These are phyloP conservation scores for Leptinotarsa texana DNA, from an alignment of 1,140 invertebrate species.

Conservation along the genomic window DNA sequence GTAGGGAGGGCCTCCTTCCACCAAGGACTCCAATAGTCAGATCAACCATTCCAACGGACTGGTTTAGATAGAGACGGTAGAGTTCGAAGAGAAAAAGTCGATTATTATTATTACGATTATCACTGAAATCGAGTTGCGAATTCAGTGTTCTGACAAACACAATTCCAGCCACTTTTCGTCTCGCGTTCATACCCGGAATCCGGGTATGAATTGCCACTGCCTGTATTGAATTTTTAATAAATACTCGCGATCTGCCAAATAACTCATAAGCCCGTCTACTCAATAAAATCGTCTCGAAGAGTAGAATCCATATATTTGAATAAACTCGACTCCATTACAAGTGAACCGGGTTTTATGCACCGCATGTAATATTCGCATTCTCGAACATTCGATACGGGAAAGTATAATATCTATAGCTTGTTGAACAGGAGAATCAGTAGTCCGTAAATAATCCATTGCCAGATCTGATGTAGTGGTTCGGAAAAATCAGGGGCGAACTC, in stretches of 20 bases:
- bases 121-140: no score
- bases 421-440: background rate
- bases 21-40: no score
- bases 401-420: background rate
- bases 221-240: background rate
- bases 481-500: constrained; percentile 1
- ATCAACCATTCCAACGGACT: no score
- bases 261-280: background rate
- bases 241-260: background rate
- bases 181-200: background rate
- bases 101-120: no score
- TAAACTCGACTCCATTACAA: constrained; percentile 2
- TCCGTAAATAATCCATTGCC: background rate
- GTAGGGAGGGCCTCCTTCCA: no score
- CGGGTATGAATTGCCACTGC: background rate
- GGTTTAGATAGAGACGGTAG: no score
- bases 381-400: background rate
- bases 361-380: background rate
- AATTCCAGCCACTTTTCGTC: background rate
- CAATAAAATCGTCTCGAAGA: constrained; percentile 6
- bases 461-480: constrained; percentile 4
- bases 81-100: no score
- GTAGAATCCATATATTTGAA: constrained; percentile 3
- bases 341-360: background rate
- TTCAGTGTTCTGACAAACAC: no score